phyloP scores from a whole-genome alignment of 2,113 vertebrate species.

The Balaeniceps rex region DNA sequence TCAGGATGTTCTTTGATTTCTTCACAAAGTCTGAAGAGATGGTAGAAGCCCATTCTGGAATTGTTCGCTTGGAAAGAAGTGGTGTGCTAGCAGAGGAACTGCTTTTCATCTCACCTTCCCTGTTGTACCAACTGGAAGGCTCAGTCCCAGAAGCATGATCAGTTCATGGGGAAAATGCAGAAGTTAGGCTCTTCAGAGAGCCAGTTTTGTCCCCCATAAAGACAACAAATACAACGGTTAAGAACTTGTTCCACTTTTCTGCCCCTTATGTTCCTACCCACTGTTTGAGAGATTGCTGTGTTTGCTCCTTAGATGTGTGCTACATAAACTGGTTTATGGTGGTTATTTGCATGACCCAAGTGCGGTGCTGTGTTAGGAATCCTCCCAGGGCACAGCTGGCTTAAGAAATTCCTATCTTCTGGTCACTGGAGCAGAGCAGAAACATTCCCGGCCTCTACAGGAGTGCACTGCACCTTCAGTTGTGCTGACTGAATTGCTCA shows the following conservation, averaged over 20 bases:
- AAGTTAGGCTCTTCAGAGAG: not conserved
- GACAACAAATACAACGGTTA: not conserved
- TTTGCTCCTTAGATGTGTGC: not conserved
- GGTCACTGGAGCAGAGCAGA: not conserved
- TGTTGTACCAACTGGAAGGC: not conserved
- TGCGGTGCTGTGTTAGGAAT: not conserved
- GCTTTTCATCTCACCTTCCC: not conserved
- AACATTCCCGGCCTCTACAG: rapidly evolving
- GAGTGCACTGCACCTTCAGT: rapidly evolving
- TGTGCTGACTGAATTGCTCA: not conserved
- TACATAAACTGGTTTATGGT: not conserved
- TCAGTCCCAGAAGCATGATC: not conserved
- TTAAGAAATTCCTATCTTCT: not conserved
- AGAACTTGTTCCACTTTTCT: not conserved
- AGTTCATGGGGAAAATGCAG: not conserved
- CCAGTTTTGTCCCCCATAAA: not conserved
- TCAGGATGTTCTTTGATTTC: not conserved
- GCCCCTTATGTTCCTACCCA: not conserved
- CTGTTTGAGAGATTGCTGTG: not conserved
- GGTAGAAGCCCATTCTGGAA: not conserved
- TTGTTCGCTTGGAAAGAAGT: not conserved
- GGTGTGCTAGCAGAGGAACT: not conserved
- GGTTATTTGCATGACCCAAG: not conserved
- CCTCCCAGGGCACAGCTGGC: not conserved
- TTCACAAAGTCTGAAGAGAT: not conserved